A percentile compares a stretch with the other conserved stretches of the same genome.
Evolutionary conservation across 2,797 vertebrate genomes (phyloP).

Genomic region (Mormyrops boulengeri): DNA sequence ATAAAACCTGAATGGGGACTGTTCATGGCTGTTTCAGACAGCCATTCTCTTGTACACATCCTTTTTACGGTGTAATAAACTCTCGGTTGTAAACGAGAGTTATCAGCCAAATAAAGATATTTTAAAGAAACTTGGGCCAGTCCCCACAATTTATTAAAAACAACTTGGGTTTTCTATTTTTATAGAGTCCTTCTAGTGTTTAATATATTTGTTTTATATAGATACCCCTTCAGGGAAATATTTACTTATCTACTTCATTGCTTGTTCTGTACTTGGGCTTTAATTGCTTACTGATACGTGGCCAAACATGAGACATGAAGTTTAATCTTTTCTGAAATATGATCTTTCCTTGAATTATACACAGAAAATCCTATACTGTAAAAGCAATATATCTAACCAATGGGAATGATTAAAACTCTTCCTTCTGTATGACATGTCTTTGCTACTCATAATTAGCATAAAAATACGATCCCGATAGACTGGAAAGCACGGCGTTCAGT

Average conservation of each 20-base stretch:
- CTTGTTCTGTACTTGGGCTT: not conserved
- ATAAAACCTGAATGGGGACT: not conserved
- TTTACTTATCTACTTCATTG: conserved; percentile 14
- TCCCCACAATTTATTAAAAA: not conserved
- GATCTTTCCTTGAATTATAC: not conserved
- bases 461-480: not conserved
- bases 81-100: conserved; percentile 33
- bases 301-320: not conserved
- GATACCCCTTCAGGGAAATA: conserved; percentile 22
- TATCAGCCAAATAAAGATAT: conserved; percentile 41
- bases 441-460: not conserved
- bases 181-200: conserved; percentile 30
- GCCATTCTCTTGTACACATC: conserved; percentile 31
- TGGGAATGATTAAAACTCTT: not conserved
- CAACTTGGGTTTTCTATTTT: conserved; percentile 19
- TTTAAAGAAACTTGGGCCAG: conserved; percentile 26
- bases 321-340: not conserved
- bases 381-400: not conserved
- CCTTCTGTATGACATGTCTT: not conserved
- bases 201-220: conserved; percentile 23
- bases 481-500: not conserved
- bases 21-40: conserved; percentile 13
- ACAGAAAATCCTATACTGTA: not conserved
- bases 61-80: conserved; percentile 40
- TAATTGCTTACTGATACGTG: conserved; percentile 1